Conservation (phyloP, 53 echinoderm and acorn worm species). For the Actinopyga echinites region DNA sequence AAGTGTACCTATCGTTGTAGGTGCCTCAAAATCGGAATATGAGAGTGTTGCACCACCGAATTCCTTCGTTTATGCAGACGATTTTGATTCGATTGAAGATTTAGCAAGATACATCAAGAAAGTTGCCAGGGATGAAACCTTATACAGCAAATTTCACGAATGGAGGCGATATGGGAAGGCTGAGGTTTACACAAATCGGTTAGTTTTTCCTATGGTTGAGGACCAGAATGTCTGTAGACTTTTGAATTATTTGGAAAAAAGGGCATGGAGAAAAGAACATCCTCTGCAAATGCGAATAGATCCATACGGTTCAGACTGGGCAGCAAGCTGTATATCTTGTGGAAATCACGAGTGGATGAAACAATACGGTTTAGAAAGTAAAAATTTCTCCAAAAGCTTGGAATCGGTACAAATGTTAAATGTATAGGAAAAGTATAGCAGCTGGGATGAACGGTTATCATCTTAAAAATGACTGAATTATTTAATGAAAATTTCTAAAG, state of each 20-base stretch:
- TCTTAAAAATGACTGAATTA: too few relatives aligned
- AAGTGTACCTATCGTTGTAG: slow-evolving; percentile 2
- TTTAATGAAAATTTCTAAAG: too few relatives aligned
- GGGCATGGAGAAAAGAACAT: neutral
- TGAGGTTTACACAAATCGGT: neutral
- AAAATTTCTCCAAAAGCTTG: neutral
- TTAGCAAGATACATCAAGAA: neutral
- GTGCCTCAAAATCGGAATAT: neutral
- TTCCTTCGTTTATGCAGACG: slow-evolving; percentile 11
- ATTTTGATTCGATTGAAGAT: slow-evolving; percentile 7
- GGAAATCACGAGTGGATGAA: slow-evolving; percentile 1
- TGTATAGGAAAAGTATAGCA: too few relatives aligned
- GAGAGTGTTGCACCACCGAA: slow-evolving; percentile 7
- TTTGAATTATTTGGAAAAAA: neutral
- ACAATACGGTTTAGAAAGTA: neutral
- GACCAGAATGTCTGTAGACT: neutral
- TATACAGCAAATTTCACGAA: neutral
- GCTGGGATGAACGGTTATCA: too few relatives aligned
- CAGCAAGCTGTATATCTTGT: neutral
- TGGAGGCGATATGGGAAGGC: neutral
- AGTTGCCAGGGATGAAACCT: neutral
- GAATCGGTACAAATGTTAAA: too few relatives aligned
- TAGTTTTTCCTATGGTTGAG: neutral
- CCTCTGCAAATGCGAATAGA: neutral
- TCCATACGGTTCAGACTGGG: slow-evolving; percentile 13